These are phyloP conservation scores for Neoarius graeffei DNA, from an alignment of 2,113 vertebrate species.

Conservation along the genomic window DNA sequence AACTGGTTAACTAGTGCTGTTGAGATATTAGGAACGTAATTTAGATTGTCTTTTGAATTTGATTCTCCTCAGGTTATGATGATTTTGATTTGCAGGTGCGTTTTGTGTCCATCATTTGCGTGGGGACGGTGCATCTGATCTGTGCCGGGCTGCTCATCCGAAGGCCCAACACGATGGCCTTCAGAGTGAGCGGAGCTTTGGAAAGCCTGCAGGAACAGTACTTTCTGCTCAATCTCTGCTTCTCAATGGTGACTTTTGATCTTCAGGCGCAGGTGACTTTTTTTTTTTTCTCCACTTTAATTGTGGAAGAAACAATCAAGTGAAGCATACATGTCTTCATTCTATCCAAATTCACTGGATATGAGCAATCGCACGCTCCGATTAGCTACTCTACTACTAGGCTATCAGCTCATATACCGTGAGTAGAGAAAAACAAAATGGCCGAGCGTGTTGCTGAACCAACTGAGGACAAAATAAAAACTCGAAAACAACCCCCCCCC, in stretches of 20 bases:
- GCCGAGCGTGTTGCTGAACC: too few species aligned
- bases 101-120: constrained; percentile 74
- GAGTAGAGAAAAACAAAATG: too few species aligned
- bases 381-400: too few species aligned
- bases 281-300: background rate
- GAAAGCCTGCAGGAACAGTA: constrained; percentile 81
- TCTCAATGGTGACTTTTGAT: constrained; percentile 87
- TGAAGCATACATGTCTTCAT: background rate
- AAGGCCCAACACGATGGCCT: constrained; percentile 82
- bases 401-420: too few species aligned
- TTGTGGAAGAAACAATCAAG: background rate
- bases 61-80: background rate
- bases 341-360: too few species aligned
- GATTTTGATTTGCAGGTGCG: constrained; percentile 69
- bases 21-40: background rate
- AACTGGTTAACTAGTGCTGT: background rate
- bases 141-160: constrained; percentile 73
- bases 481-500: too few species aligned
- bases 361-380: too few species aligned
- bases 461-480: too few species aligned
- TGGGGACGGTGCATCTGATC: constrained; percentile 74
- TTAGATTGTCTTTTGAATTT: background rate
- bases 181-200: constrained; percentile 81
- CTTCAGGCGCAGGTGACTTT: constrained; percentile 81
- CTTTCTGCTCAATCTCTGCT: constrained; percentile 80